Evolutionary conservation across 2,113 vertebrate species (phyloP).

Genomic region (Amphilophus citrinellus): DNA sequence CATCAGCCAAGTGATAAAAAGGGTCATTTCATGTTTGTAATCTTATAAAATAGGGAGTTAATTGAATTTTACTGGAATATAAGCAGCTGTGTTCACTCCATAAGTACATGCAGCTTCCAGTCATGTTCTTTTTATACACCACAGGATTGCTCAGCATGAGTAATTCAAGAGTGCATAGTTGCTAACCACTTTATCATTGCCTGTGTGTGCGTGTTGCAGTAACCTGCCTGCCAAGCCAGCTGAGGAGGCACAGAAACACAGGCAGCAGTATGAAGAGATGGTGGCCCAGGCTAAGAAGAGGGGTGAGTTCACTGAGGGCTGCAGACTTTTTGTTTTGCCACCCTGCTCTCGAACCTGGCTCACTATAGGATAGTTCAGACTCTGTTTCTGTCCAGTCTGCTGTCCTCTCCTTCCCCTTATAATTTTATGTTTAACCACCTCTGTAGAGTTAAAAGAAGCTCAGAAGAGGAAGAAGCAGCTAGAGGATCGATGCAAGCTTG

Average conservation of each 20-base stretch:
- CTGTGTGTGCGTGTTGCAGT: conserved; percentile 72
- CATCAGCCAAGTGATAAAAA: neutral
- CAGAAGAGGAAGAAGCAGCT: conserved; percentile 90
- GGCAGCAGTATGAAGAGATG: conserved; percentile 96
- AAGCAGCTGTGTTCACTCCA: conserved; percentile 2
- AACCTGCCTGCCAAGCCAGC: conserved; percentile 97
- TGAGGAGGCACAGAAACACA: conserved; percentile 94
- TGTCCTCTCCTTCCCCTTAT: neutral
- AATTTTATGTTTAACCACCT: neutral
- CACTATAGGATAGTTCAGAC: neutral
- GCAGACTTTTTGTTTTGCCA: neutral
- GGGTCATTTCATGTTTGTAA: neutral
- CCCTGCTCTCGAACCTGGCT: too few relatives aligned
- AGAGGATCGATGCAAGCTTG: conserved; percentile 90
- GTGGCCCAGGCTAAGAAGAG: conserved; percentile 95
- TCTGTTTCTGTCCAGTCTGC: neutral
- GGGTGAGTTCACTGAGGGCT: conserved; percentile 77
- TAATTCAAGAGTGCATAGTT: conserved; percentile 59
- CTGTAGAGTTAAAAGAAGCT: conserved; percentile 90
- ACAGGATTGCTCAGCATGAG: conserved; percentile 55
- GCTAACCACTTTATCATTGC: neutral
- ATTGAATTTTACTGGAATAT: neutral
- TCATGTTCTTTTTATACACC: neutral
- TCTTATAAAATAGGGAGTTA: neutral
- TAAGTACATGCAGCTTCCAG: neutral